Conservation (phyloP, 1,140 invertebrate species). For the Oscheius sp. region DNA sequence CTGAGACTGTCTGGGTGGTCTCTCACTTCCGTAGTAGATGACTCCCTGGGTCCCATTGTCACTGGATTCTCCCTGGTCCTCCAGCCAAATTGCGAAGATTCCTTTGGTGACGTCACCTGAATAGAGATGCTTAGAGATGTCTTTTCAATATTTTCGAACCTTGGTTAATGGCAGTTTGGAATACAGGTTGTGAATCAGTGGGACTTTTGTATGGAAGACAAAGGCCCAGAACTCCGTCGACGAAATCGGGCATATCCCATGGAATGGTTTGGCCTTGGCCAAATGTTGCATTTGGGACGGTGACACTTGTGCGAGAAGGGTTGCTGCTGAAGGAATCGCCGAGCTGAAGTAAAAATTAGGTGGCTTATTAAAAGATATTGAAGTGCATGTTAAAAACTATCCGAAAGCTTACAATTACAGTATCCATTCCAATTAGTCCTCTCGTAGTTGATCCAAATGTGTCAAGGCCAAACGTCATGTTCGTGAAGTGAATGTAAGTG, state of each 20-base stretch:
- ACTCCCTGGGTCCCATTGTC: conserved; percentile 3
- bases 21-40: conserved; percentile 1
- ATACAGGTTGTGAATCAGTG: background rate
- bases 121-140: too few species aligned
- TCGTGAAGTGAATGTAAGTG: too few species aligned
- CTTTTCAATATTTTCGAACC: too few species aligned
- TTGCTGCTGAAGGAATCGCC: background rate
- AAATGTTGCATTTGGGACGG: background rate
- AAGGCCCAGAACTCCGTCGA: background rate
- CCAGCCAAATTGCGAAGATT: background rate
- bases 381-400: too few species aligned
- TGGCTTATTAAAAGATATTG: too few species aligned
- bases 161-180: background rate
- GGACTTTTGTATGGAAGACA: background rate
- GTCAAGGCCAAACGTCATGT: too few species aligned
- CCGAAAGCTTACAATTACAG: background rate
- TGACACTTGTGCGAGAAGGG: background rate
- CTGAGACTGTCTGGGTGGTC: background rate
- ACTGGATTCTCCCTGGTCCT: background rate
- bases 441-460: too few species aligned
- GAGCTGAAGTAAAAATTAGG: background rate
- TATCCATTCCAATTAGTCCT: background rate
- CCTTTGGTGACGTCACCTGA: background rate
- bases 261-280: background rate
- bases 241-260: background rate